Base-by-base conservation (phyloP, 2,888 invertebrate species). In the Apotomis betuletana region DNA sequence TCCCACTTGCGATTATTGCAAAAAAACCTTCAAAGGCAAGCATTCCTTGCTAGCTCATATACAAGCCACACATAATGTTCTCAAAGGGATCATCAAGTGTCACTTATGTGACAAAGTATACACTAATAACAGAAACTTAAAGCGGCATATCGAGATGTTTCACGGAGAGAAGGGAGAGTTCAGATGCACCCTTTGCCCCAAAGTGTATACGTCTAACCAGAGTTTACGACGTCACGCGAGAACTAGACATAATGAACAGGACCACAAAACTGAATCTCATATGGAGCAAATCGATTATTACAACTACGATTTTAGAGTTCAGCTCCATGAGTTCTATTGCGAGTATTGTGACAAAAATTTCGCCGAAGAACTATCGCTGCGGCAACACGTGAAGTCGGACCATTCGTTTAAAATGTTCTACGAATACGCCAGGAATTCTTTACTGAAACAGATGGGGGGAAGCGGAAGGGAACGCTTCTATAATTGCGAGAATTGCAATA, bases 391-490 rank as follows among this genome's bases (percentile, higher is more conserved):
- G 0, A 91, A 90, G 77, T 69, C 62, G 0, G 83, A 87, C 0
- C 91, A 92, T 75, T 79, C 88, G 0, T 91, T 92, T 12, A 82
- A 88, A 64, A 80, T 78, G 0, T 92, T 90, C 63, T 90, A 91
- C 52, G 80, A 83, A 10, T 90, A 90, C 54, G 91, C 92, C 75
- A 88, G 79, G 59, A 83, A 80, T 12, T 84, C 83, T 0, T 74
- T 91, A 0, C 41, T 87, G 3, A 86, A 81, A 65, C 80, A 82
- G 3, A 76, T 77, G 3, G 36, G 49, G 5, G 51, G 63, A 0
- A 71, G 74, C n/a, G 75, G 75, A 15, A 68, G 52, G 10, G 67
- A 74, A 3, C 76, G 73, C 4, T 75, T 80, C 3, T 86, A 84
- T 62, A 82, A 79, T n/a, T 91, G 92, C 46, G 90, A 91, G 68